Evolutionary conservation across 2,888 invertebrate genomes (phyloP), one percentile per base, ranked within the genome.

Genomic region (Hirudinaria manillensis): DNA sequence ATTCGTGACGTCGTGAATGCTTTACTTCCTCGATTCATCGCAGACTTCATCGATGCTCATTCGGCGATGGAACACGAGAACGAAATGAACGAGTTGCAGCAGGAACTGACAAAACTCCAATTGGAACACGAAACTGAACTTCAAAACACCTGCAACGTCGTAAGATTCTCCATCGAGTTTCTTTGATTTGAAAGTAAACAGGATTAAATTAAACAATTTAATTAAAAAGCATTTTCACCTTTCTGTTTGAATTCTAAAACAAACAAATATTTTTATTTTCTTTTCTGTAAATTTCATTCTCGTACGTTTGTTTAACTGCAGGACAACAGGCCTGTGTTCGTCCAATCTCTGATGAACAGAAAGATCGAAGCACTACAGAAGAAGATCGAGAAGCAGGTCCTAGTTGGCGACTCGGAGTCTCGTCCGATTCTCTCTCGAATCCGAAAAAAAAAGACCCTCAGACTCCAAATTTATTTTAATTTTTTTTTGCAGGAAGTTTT

Each of bases 351-450:
- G 32, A 65, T 38, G 55, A 68, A 29, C 56, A 76, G 51, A 34
- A 75, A 67, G 4, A 73, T 82, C 29, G 94, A 95, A 82, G 94
- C 94, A 82, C 91, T 93, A 83, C 89, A 92, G 72, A 94, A 94
- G 87, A 93, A 94, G 85, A 88, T 94, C 79, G 90, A 92, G 16
- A 94, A 94, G 85, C 81, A 81, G 79, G 83, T 83, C n/a, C n/a
- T n/a, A n/a, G n/a, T n/a, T n/a, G n/a, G n/a, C n/a, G n/a, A n/a
- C n/a, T n/a, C n/a, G n/a, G 27, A 7, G 32, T 27, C 10, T 2
- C 3, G 29, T 27, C 3, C 1, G 61, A 24, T 61, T 61, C 61
- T 53, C 13, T 53, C 21, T 53, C 21, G 53, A 16, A 53, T 53
- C 53, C 21, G 13, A 16, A 13, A 53, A 16, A 61, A 61, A 61